Conservation (phyloP, 2,113 vertebrate species). For the Zeus faber region DNA sequence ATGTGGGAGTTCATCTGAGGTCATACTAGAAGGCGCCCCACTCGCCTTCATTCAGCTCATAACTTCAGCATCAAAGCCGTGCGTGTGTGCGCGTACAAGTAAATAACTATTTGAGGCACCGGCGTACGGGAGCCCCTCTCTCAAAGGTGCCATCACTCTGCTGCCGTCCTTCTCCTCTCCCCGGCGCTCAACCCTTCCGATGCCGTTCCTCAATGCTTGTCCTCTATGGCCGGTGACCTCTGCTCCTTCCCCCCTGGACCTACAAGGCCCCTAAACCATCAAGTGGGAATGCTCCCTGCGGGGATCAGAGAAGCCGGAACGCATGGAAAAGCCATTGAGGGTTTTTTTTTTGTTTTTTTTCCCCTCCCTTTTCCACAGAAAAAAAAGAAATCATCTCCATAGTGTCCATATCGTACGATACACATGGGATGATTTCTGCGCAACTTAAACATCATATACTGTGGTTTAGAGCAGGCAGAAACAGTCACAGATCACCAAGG, state of each 20-base stretch:
- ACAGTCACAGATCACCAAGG: constrained; percentile 39
- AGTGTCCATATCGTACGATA: no score
- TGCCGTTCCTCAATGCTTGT: constrained; percentile 37
- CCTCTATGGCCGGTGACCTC: constrained; percentile 47
- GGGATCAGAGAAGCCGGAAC: constrained; percentile 51
- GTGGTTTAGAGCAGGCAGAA: constrained; percentile 45
- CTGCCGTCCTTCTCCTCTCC: constrained; percentile 42
- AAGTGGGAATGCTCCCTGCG: constrained; percentile 47
- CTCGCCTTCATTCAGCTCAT: constrained; percentile 41
- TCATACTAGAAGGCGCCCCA: constrained; percentile 51
- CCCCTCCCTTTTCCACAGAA: no score
- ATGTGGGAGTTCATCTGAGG: constrained; percentile 58
- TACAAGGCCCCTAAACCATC: constrained; percentile 32
- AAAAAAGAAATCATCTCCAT: no score
- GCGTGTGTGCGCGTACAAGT: constrained; percentile 39
- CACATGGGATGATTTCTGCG: constrained; percentile 38
- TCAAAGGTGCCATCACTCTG: constrained; percentile 1
- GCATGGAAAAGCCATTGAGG: constrained; percentile 50
- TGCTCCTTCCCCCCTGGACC: constrained; percentile 19
- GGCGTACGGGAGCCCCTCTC: constrained; percentile 20
- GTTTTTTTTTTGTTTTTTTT: constrained; percentile 24
- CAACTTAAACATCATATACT: constrained; percentile 44
- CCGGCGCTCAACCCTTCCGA: constrained; percentile 61
- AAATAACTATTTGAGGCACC: constrained; percentile 43
- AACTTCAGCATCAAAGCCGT: constrained; percentile 66